Conservation (phyloP, 2,888 invertebrate species). For the Ceriagrion tenellum region DNA sequence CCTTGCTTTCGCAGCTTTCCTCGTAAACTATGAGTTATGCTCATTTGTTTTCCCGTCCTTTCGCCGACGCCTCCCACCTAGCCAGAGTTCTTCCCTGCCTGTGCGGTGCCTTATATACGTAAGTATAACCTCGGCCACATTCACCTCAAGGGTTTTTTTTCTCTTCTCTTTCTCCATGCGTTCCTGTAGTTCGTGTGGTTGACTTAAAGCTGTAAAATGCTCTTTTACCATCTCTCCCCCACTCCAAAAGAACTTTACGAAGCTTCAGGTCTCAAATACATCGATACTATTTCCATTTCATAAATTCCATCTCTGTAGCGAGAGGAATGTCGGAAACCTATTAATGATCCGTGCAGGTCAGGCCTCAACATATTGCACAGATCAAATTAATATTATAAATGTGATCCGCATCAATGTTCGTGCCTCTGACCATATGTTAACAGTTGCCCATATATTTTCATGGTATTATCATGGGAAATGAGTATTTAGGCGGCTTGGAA, state of each 20-base stretch:
- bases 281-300: not conserved
- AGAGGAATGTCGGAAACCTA: not conserved
- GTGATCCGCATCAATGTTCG: not conserved
- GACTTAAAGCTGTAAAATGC: not conserved
- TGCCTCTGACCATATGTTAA: no score
- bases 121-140: not conserved
- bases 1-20: not conserved
- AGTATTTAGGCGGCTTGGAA: no score
- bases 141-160: not conserved
- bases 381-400: not conserved
- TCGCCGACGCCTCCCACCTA: not conserved
- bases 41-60: not conserved
- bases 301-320: not conserved
- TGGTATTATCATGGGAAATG: no score
- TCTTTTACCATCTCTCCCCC: not conserved
- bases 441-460: no score
- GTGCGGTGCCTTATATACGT: not conserved
- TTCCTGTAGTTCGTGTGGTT: not conserved
- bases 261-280: not conserved
- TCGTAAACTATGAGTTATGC: slow-evolving; percentile 37
- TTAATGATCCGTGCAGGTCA: not conserved
- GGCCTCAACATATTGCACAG: not conserved
- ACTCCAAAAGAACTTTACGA: not conserved
- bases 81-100: not conserved
- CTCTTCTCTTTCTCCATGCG: not conserved